Conservation (phyloP, 2,888 invertebrate genomes). For the Allygus modestus region DNA sequence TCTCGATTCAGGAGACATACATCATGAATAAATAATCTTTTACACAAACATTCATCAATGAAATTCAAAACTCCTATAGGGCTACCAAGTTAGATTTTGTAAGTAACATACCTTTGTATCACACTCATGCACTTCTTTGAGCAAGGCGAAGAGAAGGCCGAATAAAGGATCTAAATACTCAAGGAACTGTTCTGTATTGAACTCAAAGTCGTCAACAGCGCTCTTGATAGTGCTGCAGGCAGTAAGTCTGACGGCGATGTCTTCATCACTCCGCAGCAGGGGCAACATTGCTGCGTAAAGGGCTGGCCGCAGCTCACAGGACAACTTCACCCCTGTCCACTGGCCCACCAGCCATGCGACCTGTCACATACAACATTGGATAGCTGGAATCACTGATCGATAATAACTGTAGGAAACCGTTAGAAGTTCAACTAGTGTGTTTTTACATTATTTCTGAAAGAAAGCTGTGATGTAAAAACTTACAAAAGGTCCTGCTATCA, state of each 20-base stretch:
- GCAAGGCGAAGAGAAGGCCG: slow-evolving; percentile 86
- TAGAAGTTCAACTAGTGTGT: no score
- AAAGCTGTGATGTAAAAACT: no score
- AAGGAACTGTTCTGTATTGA: slow-evolving; percentile 90
- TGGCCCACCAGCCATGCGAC: slow-evolving; percentile 91
- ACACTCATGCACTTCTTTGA: slow-evolving; percentile 93
- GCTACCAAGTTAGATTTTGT: no score
- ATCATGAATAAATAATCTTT: no score
- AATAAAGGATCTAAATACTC: slow-evolving; percentile 88
- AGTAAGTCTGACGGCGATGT: slow-evolving; percentile 92
- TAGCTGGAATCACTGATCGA: no score
- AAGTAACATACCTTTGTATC: slow-evolving; percentile 89
- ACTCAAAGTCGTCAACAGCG: slow-evolving; percentile 95
- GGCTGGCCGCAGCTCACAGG: slow-evolving; percentile 86
- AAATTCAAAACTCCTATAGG: no score
- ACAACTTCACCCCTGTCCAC: slow-evolving; percentile 87
- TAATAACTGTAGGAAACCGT: no score
- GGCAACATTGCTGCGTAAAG: slow-evolving; percentile 88
- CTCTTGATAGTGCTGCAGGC: slow-evolving; percentile 90
- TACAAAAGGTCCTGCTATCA: no score
- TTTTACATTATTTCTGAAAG: no score
- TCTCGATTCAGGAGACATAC: no score
- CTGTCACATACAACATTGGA: neutral
- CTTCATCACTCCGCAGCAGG: slow-evolving; percentile 86
- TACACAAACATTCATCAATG: no score